Base-by-base conservation (phyloP, 2,113 vertebrate species). In the Oryzias melastigma region DNA sequence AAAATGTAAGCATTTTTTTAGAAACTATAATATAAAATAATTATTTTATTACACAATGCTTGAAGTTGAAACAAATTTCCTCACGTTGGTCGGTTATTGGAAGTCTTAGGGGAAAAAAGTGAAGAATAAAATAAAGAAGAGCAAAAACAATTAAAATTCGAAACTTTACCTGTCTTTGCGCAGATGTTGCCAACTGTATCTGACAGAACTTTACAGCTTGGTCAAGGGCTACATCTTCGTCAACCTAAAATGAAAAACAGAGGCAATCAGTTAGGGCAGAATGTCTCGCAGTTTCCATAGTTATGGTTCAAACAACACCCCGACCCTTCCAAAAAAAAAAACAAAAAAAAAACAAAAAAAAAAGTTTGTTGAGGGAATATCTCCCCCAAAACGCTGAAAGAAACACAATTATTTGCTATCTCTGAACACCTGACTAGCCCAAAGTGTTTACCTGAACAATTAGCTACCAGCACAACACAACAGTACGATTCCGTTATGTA, bases 151-250 rank as follows among this genome's bases (percentile, higher is more conserved):
- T 12, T 5, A 41, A 14, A 41, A 49, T 29, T 55, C 45, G 47
- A 48, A 65, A 50, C 46, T 7, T 20, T 91, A 99, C 97, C 94
- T 98, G 97, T 88, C 95, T 95, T 85, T 98, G 96, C 70, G 96
- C 89, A 22, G 97, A 91, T 1, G 96, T 84, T 66, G 96, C 95
- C 75, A 96, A 91, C 58, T 99, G 97, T 69, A 97, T 92, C 89
- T 99, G 97, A 84, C 97, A 99, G 90, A 99, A 99, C 91, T 96
- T 98, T 84, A 99, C 92, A 17, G 97, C 96, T 85, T 99, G 97
- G 73, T 99, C 96, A 89, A 99, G 86, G 3, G 96, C 96, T 14
- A 92, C 94, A 60, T 94, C 97, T 90, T 98, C 97, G 18, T 99
- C 97, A 62, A 98, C 97, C 96, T 98, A 87, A 47, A 62, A 41